Base-by-base conservation (phyloP, 2,888 invertebrate genomes). In the Athalia cordata region DNA sequence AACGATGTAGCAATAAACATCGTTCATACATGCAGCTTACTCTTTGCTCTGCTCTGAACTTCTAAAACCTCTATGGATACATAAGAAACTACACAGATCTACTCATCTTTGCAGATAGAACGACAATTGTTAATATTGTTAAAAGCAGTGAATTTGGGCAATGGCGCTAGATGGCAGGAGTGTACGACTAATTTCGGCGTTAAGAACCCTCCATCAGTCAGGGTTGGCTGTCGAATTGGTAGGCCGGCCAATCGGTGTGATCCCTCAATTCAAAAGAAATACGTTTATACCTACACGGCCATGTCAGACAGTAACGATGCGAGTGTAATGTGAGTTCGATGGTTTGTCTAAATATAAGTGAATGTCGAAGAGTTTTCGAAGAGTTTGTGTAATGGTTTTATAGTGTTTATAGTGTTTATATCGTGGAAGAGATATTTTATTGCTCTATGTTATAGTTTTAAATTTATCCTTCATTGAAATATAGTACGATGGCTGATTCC, bases 211-310 rank as follows among this genome's bases (percentile, higher is more conserved):
- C 29, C 29, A 29, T 29, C 2, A 29, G 29, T 29, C 2, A 29
- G 29, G 29, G 29, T 29, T 29, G 29, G 29, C 29, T 29, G 29
- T 29, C 29, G 29, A 29, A 29, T n/a, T 11, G 11, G 52, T 45
- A 6, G 7, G 4, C 8, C 13, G 59, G 45, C 72, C 57, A 72
- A 72, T 72, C 57, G 47, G 4, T 6, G 47, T 59, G 57, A 1
- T 11, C 9, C 11, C 11, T 49, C 1, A 75, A 62, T 75, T 75
- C 75, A 75, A 75, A 75, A 62, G 75, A 75, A 75, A 64, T 64
- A 75, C 75, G 75, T 75, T 75, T 75, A 49, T n/a, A 75, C 15
- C 61, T 50, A 50, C 13, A 2, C 29, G 29, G 15, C 52, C 47
- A 47, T 62, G 50, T 29, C 7, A 15, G 15, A 13, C 29, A 57